Evolutionary conservation across 2,888 invertebrate species (phyloP).

Genomic region (Lasioglossum pauxillum): DNA sequence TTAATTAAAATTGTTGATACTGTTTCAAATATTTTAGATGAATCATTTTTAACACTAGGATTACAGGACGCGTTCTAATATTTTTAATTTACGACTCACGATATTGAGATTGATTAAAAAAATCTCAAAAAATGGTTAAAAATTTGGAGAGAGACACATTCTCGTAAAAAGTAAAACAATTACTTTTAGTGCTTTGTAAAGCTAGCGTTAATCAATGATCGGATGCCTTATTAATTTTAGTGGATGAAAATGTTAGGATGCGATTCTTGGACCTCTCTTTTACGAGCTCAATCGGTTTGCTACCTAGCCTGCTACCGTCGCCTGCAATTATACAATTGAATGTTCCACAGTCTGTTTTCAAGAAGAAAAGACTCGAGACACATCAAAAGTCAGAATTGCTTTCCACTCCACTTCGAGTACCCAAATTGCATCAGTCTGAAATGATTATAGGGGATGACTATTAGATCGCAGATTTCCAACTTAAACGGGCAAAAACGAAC

Average conservation of each 20-base stretch:
- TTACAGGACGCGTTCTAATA: background rate
- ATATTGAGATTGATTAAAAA: too few species aligned
- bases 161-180: background rate
- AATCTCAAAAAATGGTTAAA: too few species aligned
- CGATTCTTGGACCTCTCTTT: background rate
- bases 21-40: too few species aligned
- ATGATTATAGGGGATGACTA: background rate
- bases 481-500: background rate
- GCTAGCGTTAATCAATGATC: background rate
- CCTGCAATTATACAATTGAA: conserved; percentile 8
- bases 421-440: background rate
- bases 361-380: background rate
- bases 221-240: background rate
- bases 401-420: background rate
- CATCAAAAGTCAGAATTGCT: background rate
- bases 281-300: background rate
- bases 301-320: background rate
- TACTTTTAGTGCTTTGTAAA: background rate
- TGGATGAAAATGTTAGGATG: background rate
- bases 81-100: too few species aligned
- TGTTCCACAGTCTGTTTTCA: conserved; percentile 1
- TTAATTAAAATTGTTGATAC: background rate
- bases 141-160: too few species aligned
- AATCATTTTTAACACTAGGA: background rate
- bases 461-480: background rate